Conservation (phyloP, 2,797 vertebrate genomes). For the Esox masquinongy region DNA sequence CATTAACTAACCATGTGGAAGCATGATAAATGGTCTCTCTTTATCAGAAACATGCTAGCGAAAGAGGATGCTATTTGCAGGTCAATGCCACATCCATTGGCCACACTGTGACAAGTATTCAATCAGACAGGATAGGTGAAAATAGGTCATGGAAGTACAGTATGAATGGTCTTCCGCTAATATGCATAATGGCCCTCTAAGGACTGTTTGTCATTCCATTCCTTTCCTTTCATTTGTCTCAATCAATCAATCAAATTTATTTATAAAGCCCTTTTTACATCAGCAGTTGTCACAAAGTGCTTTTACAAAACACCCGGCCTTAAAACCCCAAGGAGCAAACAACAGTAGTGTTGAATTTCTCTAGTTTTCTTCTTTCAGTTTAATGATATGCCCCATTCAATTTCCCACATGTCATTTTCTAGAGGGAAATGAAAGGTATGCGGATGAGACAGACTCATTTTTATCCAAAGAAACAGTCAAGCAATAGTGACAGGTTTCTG, state of each 20-base stretch:
- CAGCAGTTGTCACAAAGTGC: no score
- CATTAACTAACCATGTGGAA: neutral
- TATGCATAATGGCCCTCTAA: constrained; percentile 43
- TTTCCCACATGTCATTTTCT: neutral
- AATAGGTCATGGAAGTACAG: constrained; percentile 34
- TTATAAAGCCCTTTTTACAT: no score
- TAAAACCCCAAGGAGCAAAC: no score
- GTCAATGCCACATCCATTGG: constrained; percentile 26
- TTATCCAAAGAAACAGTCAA: neutral
- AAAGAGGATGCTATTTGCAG: constrained; percentile 13
- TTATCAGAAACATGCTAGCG: neutral
- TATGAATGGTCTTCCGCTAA: constrained; percentile 46
- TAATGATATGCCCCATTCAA: neutral
- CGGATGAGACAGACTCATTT: neutral
- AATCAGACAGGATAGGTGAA: constrained; percentile 55
- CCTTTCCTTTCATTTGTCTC: constrained; percentile 39
- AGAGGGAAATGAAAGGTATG: neutral
- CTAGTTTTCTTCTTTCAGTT: neutral
- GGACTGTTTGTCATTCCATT: constrained; percentile 48
- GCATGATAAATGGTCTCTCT: neutral
- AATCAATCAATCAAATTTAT: no score
- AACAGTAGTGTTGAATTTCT: no score
- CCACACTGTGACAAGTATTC: constrained; percentile 52
- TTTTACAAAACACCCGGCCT: no score
- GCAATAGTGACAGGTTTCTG: neutral